Evolutionary conservation across 2,888 invertebrate genomes (phyloP).

Genomic region (Scaptomyza caliginosa): DNA sequence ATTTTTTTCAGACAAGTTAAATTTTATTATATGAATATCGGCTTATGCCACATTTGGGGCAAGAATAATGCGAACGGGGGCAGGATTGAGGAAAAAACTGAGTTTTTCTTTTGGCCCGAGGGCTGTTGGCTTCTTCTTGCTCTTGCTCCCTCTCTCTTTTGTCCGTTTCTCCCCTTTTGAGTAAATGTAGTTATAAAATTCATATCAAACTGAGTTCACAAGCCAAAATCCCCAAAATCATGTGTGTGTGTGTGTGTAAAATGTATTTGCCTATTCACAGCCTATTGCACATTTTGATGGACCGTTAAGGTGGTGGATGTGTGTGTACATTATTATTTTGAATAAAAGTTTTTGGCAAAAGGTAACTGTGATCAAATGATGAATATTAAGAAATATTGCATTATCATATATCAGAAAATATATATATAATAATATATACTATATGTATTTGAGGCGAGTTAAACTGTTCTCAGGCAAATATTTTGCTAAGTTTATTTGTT

Average conservation of each 20-base stretch:
- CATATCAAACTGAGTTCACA: slow-evolving; percentile 61
- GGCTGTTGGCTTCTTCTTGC: not conserved
- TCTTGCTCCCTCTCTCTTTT: no score
- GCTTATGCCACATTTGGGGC: slow-evolving; percentile 49
- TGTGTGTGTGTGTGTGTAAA: slow-evolving; percentile 39
- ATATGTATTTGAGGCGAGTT: no score
- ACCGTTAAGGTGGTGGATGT: slow-evolving; percentile 17
- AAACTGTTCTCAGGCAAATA: not conserved
- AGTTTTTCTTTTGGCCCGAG: not conserved
- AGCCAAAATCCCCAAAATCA: slow-evolving; percentile 69
- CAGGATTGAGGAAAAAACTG: not conserved
- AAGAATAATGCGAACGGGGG: slow-evolving; percentile 20
- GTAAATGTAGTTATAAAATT: slow-evolving; percentile 69
- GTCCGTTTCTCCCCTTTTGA: not conserved
- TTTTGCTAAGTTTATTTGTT: not conserved
- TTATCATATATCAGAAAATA: no score
- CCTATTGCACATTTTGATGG: slow-evolving; percentile 76
- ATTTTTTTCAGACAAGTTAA: slow-evolving; percentile 60
- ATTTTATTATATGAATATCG: slow-evolving; percentile 64
- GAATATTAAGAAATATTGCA: no score
- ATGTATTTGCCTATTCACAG: slow-evolving; percentile 78
- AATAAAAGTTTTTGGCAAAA: no score
- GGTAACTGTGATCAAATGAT: no score
- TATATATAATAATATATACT: no score
- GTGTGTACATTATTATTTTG: not conserved